These are phyloP conservation scores for Scaptomyza montana DNA, from an alignment of 1,140 invertebrate genomes.

Conservation along the genomic window DNA sequence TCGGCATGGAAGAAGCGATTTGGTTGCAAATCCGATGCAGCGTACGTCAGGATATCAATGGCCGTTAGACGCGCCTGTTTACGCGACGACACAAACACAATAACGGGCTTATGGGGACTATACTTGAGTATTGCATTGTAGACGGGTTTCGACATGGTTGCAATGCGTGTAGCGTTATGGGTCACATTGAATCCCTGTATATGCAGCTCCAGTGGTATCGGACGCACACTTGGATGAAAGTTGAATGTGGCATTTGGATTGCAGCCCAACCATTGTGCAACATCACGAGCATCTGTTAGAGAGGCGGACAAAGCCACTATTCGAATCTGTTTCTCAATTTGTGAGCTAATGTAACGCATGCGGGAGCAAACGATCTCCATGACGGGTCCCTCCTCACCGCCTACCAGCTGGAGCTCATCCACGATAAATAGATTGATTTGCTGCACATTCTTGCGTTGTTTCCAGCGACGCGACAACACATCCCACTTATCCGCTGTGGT, in stretches of 20 bases:
- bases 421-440: conserved; percentile 98
- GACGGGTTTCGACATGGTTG: conserved; percentile 98
- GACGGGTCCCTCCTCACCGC: conserved; percentile 95
- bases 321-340: conserved; percentile 96
- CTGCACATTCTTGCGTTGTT: conserved; percentile 99
- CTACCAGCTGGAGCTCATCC: conserved; percentile 97
- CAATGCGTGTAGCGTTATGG: conserved; percentile 96
- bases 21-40: conserved; percentile 93
- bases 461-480: conserved; percentile 98
- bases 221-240: conserved; percentile 98
- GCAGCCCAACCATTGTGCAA: conserved; percentile 98
- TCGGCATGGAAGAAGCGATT: conserved; percentile 95
- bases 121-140: conserved; percentile 97
- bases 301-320: conserved; percentile 98
- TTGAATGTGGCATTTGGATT: conserved; percentile 97
- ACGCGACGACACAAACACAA: conserved; percentile 98
- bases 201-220: conserved; percentile 96
- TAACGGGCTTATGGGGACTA: conserved; percentile 94
- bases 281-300: conserved; percentile 96
- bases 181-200: conserved; percentile 99
- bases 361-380: conserved; percentile 98
- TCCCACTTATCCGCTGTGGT: conserved; percentile 99
- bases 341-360: conserved; percentile 98
- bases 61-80: conserved; percentile 97
- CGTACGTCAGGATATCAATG: conserved; percentile 97